Evolutionary conservation across 2,113 vertebrate species (phyloP), one percentile per base, ranked within the genome.

Genomic region (Echinops telfairi): DNA sequence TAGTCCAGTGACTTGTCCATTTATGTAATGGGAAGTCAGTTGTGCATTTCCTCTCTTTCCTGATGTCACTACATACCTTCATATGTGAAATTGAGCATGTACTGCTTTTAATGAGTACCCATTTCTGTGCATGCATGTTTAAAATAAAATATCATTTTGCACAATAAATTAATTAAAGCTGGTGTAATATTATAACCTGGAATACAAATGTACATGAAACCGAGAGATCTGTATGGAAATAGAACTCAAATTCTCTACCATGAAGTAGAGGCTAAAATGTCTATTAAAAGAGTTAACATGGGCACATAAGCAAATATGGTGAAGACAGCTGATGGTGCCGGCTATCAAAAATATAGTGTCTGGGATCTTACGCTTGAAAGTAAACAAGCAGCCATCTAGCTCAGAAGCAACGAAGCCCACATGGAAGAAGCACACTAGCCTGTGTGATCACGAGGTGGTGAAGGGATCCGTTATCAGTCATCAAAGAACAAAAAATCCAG

Each of bases 191-290:
- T 89, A 17, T 90, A 20, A 83, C 83, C 58, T 64, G 90, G 23
- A 76, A 38, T 84, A 88, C 9, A 8, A 1, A 53, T 53, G 47
- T 53, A 53, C 47, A 53, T 53, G 47, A 80, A 85, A 90, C 27
- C n/a, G 11, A 17, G 89, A 76, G 57, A 93, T 93, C 43, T 17
- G 10, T 4, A 6, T 91, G n/a, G 62, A 79, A 92, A 78, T 86
- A 75, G 9, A 84, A 11, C 33, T 86, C 31, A 16, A 0, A 20
- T 62, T 43, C 15, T 47, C 68, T 92, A 29, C 33, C 22, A 23
- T 80, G 38, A 91, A 62, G 15, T 86, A 87, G 86, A 60, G 86
- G 25, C 70, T 87, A 31, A 86, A 75, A 7, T 92, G 38, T 83
- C 94, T 60, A 12, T 92, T 90, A 57, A 76, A 14, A 53, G 47